Conservation (phyloP, 2,888 invertebrate genomes). For the Choreutis nemorana region DNA sequence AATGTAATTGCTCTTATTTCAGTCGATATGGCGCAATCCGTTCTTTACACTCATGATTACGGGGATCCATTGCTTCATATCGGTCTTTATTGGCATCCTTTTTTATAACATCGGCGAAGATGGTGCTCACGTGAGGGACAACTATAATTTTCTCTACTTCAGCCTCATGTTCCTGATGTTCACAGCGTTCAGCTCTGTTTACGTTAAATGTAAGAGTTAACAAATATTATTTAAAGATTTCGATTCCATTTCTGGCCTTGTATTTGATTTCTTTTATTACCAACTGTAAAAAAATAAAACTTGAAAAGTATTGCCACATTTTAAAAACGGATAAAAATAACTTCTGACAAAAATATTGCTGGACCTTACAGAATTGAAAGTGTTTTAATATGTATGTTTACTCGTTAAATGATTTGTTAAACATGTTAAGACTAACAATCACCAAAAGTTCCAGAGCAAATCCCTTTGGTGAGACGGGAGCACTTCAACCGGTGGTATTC, state of each 20-base stretch:
- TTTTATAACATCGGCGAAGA: conserved; percentile 89
- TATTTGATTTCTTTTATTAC: too few relatives aligned
- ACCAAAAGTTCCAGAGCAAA: conserved; percentile 84
- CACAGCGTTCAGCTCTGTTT: conserved; percentile 89
- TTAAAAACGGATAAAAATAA: too few relatives aligned
- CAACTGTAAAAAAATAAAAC: too few relatives aligned
- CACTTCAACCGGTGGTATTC: conserved; percentile 93
- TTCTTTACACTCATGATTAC: conserved; percentile 80
- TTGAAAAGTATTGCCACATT: too few relatives aligned
- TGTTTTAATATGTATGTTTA: neutral
- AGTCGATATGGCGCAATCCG: conserved; percentile 72
- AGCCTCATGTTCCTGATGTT: conserved; percentile 94
- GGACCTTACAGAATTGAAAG: too few relatives aligned
- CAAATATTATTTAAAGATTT: conserved; percentile 18
- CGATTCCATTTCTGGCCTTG: too few relatives aligned
- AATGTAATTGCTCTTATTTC: too few relatives aligned
- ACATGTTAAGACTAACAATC: conserved; percentile 13
- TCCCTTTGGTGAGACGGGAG: conserved; percentile 81
- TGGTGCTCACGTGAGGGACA: conserved; percentile 82
- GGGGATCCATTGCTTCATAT: conserved; percentile 81
- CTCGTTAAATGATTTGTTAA: neutral
- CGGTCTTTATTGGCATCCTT: conserved; percentile 81
- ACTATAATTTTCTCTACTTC: conserved; percentile 90
- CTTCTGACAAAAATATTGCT: too few relatives aligned
- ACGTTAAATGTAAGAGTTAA: conserved; percentile 93